Evolutionary conservation across 1,140 invertebrate genomes (phyloP), one percentile per base, ranked within the genome.

Genomic region (Lineus longissimus): DNA sequence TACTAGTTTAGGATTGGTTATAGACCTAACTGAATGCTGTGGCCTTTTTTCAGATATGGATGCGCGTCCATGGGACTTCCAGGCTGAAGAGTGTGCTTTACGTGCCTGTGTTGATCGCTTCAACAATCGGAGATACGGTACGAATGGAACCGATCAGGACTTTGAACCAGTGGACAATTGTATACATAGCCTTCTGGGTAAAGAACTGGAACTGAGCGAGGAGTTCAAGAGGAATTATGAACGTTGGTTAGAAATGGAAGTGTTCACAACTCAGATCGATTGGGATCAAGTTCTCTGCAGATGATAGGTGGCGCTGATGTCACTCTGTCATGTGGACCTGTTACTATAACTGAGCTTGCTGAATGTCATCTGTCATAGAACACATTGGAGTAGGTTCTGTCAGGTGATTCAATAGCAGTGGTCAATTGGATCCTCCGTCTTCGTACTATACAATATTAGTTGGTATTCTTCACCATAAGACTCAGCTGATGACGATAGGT

Each of bases 181-280:
- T 73, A 85, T 93, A 25, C 89, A 87, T 19, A 93, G 90, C 76
- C 90, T 94, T 7, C 85, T 97, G 4, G 91, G 92, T 27, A 83
- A 83, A 55, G 69, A 81, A 2, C 65, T 84, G 2, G 91, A 97
- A 74, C 84, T 99, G 55, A 95, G 91, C 29, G 91, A 95, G 31
- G 94, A 95, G 76, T 99, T 99, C 75, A 97, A 96, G 82, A 87
- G 90, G 68, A 94, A 98, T 80, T 99, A 99, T 82, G 91, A 96
- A 76, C 78, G 91, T 13, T 99, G 97, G 97, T 82, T 99, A 27
- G 90, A 98, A 72, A 89, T 94, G 76, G 96, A 99, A 85, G 97
- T 99, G 2, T 97, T 93, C 81, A 89, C 92, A 73, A 89, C 88
- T 66, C 78, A 82, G 36, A 83, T 88, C 51, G 86, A 88, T 72